These are phyloP conservation scores for Channa maculata DNA, from an alignment of 2,113 vertebrate genomes.

Conservation along the genomic window DNA sequence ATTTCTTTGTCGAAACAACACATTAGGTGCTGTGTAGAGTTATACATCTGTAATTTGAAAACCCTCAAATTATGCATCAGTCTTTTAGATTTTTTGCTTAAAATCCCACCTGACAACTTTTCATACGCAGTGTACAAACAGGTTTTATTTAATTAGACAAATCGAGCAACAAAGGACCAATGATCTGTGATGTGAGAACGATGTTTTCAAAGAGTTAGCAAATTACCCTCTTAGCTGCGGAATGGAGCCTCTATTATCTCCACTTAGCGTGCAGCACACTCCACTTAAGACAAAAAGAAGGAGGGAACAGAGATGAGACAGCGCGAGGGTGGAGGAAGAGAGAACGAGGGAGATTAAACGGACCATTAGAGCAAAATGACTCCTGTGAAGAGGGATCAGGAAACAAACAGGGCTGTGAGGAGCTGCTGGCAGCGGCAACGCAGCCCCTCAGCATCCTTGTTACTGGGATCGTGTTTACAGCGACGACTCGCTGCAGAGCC, in stretches of 20 bases:
- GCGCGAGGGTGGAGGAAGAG: constrained; percentile 18
- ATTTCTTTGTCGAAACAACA: too few species aligned
- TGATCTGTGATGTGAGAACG: constrained; percentile 43
- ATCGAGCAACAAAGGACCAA: constrained; percentile 29
- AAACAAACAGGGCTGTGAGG: constrained; percentile 69
- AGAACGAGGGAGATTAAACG: constrained; percentile 60
- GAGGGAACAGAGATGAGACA: constrained; percentile 34
- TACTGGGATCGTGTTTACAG: constrained; percentile 65
- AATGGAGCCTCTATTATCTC: constrained; percentile 60
- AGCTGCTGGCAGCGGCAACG: constrained; percentile 44
- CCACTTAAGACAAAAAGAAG: constrained; percentile 56
- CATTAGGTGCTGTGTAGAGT: too few species aligned
- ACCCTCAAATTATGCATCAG: too few species aligned
- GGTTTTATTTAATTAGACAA: constrained; percentile 22
- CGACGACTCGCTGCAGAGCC: constrained; percentile 34
- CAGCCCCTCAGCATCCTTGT: constrained; percentile 54
- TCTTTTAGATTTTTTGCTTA: background rate
- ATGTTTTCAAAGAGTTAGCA: constrained; percentile 59
- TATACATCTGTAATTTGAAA: too few species aligned
- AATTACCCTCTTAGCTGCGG: constrained; percentile 61
- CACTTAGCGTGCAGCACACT: constrained; percentile 51
- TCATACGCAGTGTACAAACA: too few species aligned
- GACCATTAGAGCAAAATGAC: constrained; percentile 75
- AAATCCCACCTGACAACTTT: background rate
- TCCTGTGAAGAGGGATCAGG: constrained; percentile 72